Evolutionary conservation across 2,113 vertebrate genomes (phyloP), one percentile per base, ranked within the genome.

Genomic region (Pao palembangensis): DNA sequence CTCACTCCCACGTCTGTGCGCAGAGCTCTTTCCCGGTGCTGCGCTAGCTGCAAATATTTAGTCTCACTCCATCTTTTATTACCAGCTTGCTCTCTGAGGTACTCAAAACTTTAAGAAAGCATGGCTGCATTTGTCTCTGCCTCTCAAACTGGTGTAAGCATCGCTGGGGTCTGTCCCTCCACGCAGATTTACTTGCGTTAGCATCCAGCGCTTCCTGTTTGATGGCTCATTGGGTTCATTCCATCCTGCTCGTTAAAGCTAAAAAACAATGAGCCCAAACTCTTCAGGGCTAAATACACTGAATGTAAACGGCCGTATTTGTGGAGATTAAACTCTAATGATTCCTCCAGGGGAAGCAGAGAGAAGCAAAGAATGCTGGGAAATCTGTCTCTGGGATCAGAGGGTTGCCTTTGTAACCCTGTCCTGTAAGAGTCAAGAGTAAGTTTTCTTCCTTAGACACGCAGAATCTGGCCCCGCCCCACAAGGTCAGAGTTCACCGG

Each of bases 251-350:
- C 46, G 55, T 67, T 67, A 60, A 50, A 64, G 64, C 8, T 41
- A 56, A 66, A 69, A 64, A 74, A 73, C 58, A 72, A 81, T 70
- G 56, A 71, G 71, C 51, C 60, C 58, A 64, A 67, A 76, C 46
- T 41, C 54, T 70, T 76, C 20, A 51, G 64, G 46, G 64, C 76
- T 74, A 79, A 85, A 77, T 63, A 67, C 75, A 41, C 75, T 61
- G 38, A 55, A 75, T 76, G 55, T 73, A 73, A 81, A 76, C 70
- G 41, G 58, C 67, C 59, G 58, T 72, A 79, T 69, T 61, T 75
- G 75, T 82, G 78, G 73, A 75, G 61, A 85, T 86, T 79, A 71
- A 76, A 82, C 68, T 69, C 46, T 85, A 83, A 87, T 81, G 73
- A 75, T 76, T 61, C 66, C 77, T 66, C 58, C 58, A 54, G 68